Conservation (phyloP, 2,888 invertebrate species). For the Drosophila melanocephala region DNA sequence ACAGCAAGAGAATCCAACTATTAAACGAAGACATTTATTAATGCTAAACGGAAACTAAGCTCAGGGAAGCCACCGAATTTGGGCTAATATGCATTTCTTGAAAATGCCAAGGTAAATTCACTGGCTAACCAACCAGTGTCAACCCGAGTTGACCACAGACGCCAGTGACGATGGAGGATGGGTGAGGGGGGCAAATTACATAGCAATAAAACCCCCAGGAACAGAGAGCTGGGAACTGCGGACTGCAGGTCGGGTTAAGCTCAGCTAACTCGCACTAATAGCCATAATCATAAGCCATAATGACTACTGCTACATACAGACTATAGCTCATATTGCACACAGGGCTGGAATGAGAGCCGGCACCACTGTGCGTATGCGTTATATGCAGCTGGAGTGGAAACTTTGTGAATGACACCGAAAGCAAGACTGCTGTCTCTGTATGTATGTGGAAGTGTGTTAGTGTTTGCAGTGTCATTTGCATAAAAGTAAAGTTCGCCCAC, state of each 20-base stretch:
- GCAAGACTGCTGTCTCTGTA: constrained; percentile 23
- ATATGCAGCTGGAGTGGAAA: constrained; percentile 52
- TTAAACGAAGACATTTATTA: constrained; percentile 12
- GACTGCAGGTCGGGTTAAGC: constrained; percentile 43
- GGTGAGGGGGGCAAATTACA: constrained; percentile 50
- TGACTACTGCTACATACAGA: constrained; percentile 59
- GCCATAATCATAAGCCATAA: constrained; percentile 80
- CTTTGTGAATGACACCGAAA: constrained; percentile 76
- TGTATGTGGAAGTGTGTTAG: constrained; percentile 12
- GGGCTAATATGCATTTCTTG: constrained; percentile 52
- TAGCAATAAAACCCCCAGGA: constrained; percentile 43
- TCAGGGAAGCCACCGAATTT: constrained; percentile 13
- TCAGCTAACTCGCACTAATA: constrained; percentile 69
- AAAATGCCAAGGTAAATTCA: constrained; percentile 39
- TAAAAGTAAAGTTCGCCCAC: constrained; percentile 81
- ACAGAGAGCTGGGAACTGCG: constrained; percentile 25
- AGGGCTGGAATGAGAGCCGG: constrained; percentile 11
- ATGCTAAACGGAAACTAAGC: constrained; percentile 21
- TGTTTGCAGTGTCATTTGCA: constrained; percentile 73
- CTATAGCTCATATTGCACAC: constrained; percentile 55
- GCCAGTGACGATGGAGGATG: constrained; percentile 10
- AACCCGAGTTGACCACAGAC: constrained; percentile 56
- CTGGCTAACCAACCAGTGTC: constrained; percentile 22
- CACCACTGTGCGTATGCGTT: constrained; percentile 56
- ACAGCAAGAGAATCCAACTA: not conserved